Evolutionary conservation across 1,140 invertebrate genomes (phyloP).

Genomic region (Drosophila kanapiae): DNA sequence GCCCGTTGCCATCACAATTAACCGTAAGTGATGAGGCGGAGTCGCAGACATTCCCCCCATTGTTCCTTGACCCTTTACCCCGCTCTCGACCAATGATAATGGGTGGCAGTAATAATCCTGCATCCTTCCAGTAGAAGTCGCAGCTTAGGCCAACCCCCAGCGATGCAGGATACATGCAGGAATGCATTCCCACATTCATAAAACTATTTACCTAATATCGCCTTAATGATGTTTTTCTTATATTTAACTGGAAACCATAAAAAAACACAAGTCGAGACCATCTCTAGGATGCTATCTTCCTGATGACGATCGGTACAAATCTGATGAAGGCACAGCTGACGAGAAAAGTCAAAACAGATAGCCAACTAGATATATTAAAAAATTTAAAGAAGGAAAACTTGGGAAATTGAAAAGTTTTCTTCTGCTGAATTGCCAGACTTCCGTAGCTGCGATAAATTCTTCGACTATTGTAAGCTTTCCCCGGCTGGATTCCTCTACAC

Average conservation of each 20-base stretch:
- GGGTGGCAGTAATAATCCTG: not conserved
- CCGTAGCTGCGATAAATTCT: not conserved
- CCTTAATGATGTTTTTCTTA: too few species aligned
- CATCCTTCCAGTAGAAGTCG: not conserved
- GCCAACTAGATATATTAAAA: too few species aligned
- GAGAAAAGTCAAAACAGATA: constrained; percentile 15
- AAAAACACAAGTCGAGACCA: too few species aligned
- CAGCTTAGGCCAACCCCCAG: too few species aligned
- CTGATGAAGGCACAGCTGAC: constrained; percentile 48
- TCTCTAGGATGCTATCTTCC: too few species aligned
- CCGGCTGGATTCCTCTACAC: not conserved
- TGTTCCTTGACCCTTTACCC: not conserved
- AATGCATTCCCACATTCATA: too few species aligned
- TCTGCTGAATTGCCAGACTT: too few species aligned
- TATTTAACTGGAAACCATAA: too few species aligned
- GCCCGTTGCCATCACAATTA: constrained; percentile 57
- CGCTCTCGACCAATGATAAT: not conserved
- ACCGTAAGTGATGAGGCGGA: constrained; percentile 63
- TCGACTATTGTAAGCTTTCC: not conserved
- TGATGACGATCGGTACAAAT: constrained; percentile 27
- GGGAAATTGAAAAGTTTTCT: too few species aligned
- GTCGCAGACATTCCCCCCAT: not conserved
- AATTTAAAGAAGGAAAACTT: too few species aligned
- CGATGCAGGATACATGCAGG: too few species aligned
- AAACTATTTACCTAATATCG: too few species aligned